Evolutionary conservation across 2,113 vertebrate species (phyloP), one percentile per base, ranked within the genome.

Genomic region (Perca schrenkii): DNA sequence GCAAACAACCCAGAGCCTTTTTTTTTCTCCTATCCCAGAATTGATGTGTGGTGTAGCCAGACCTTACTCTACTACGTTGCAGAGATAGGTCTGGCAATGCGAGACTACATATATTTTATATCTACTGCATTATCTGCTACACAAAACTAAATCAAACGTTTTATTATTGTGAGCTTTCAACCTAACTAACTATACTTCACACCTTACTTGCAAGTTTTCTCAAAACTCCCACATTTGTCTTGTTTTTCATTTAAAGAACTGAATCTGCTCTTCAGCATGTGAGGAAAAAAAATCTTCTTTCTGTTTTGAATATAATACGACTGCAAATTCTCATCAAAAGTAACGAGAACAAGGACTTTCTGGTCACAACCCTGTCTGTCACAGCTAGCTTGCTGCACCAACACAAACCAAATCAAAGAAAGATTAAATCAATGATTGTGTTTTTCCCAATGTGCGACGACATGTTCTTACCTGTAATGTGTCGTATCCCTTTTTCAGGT

Each of bases 401-500:
- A 14, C 8, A 28, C 43, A 68, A 40, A 66, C 10, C 10, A 70
- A 40, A 22, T 25, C 3, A 28, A 54, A 4, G 6, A 64, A 10
- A 56, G 72, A 84, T 63, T 13, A 65, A 68, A 71, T 83, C 50
- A 36, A 16, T 19, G 36, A 2, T 52, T n/a, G 15, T 68, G 40
- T 67, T 34, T 73, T 43, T 47, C 7, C 19, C 8, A 5, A 3
- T 22, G 3, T 46, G 21, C 16, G 6, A 72, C 13, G 19, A 74
- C 46, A 56, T 69, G 54, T 77, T 46, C 74, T 79, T 93, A 99
- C 98, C 96, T 98, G 96, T 70, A 99, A 89, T 67, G 92, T 98
- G 87, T 97, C 97, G 57, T 99, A 99, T 89, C 97, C 97, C 92
- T 99, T 99, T 91, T 97, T 94, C 77, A 98, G 84, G 77, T 99